Evolutionary conservation across 1,140 invertebrate genomes (phyloP), one percentile per base, ranked within the genome.

Genomic region (Oscheius sp.): DNA sequence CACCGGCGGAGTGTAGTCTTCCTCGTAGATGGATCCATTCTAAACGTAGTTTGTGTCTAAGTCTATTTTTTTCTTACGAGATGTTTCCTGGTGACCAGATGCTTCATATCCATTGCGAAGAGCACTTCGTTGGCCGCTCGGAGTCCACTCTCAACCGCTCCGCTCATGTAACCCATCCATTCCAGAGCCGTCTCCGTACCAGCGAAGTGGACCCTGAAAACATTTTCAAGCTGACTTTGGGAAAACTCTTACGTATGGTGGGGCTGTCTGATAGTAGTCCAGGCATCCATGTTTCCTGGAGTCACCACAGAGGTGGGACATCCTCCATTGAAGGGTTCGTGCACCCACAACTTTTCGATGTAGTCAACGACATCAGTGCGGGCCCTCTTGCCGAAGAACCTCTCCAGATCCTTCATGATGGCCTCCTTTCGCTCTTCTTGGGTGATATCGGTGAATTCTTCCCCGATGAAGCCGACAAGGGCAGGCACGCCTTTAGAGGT

Each of bases 101-200:
- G 49, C 23, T 55, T 55, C 49, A 55, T 55, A 55, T 55, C 49
- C 49, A 55, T 55, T 23, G 49, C 49, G 68, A 68, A 73, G 13
- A 86, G 65, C 4, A 88, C 87, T 83, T 89, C 87, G 31, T 83
- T 82, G 20, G 88, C 88, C n/a, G 88, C 87, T 58, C 88, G 73
- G 73, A 87, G 81, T 31, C 88, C 88, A 10, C 87, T 79, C 73
- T 88, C 84, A 15, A 88, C 80, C 18, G 88, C 88, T 32, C 88
- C 88, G 49, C 85, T 86, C 86, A 89, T 88, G 77, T 87, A 88
- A 7, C 88, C 88, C 34, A 85, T 83, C 88, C 88, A 89, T 63
- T 85, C 76, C 1, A 84, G 85, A 3, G 88, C 87, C 7, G 88
- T 88, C 78, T 89, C 88, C 23, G 88, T 88, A 2, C 88, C 88